These are phyloP conservation scores for Aproaerema taeniolella DNA, from an alignment of 2,888 invertebrate species.

Conservation along the genomic window DNA sequence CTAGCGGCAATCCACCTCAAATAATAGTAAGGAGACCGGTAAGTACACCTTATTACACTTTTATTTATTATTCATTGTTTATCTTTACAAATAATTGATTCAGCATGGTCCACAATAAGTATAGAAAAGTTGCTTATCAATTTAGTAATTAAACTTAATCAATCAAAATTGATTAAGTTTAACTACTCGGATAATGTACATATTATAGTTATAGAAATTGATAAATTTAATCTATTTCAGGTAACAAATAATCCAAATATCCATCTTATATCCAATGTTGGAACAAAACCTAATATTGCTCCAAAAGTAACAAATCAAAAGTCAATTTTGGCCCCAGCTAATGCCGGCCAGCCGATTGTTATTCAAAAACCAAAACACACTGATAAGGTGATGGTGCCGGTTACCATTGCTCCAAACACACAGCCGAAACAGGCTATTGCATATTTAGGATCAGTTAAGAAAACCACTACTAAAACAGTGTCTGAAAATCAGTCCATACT, in stretches of 20 bases:
- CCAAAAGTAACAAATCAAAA: constrained; percentile 54
- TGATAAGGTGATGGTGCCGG: constrained; percentile 71
- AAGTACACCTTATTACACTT: constrained; percentile 37
- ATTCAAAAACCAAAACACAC: constrained; percentile 73
- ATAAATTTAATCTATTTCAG: too few relatives aligned
- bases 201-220: too few relatives aligned
- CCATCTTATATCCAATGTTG: constrained; percentile 63
- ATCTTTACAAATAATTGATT: too few relatives aligned
- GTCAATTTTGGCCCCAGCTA: constrained; percentile 57
- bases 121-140: neutral
- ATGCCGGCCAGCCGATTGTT: constrained; percentile 70
- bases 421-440: constrained; percentile 69
- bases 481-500: constrained; percentile 65
- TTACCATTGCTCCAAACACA: constrained; percentile 56
- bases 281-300: constrained; percentile 58
- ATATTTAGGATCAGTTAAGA: constrained; percentile 76
- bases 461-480: constrained; percentile 51
- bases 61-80: too few relatives aligned
- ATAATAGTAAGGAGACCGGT: constrained; percentile 73
- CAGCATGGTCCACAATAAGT: too few relatives aligned
- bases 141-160: neutral
- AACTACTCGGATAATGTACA: too few relatives aligned
- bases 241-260: constrained; percentile 61
- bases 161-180: too few relatives aligned
- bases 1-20: constrained; percentile 69